Percentiles rank a stretch among this genome's conserved stretches.
phyloP scores from a whole-genome alignment of 2,888 invertebrate genomes.

The Tetropium fuscum region DNA sequence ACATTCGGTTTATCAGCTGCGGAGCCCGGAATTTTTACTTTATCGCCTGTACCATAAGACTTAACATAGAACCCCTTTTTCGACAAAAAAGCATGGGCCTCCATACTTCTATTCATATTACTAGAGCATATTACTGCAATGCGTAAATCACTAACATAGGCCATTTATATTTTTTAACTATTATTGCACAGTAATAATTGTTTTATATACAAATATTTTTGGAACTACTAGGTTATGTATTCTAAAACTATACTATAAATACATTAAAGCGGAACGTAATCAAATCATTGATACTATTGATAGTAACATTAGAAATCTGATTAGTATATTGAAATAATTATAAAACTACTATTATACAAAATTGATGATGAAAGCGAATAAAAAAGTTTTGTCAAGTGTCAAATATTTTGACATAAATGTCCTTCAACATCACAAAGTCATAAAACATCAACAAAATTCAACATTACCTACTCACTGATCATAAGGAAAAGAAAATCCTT shows the following conservation, averaged over 20 bases:
- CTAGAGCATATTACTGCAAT: conserved; percentile 98
- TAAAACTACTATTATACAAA: too few relatives aligned
- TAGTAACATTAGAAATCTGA: too few relatives aligned
- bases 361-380: too few relatives aligned
- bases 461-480: too few relatives aligned
- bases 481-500: too few relatives aligned
- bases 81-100: conserved; percentile 96
- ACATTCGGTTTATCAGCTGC: conserved; percentile 95
- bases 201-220: background rate
- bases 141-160: conserved; percentile 69
- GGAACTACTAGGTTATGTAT: conserved; percentile 2
- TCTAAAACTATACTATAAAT: background rate
- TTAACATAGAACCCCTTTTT: conserved; percentile 97
- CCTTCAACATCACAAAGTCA: too few relatives aligned
- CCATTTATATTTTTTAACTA: conserved; percentile 44
- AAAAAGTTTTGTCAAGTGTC: too few relatives aligned
- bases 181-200: background rate
- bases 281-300: too few relatives aligned
- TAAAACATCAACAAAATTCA: too few relatives aligned
- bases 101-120: conserved; percentile 99
- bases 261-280: too few relatives aligned
- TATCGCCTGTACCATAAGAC: conserved; percentile 94
- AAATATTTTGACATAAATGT: too few relatives aligned
- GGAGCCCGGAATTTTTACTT: conserved; percentile 96
- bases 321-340: too few relatives aligned